Conservation (phyloP, 2,113 vertebrate species). For the Acinonyx jubatus region DNA sequence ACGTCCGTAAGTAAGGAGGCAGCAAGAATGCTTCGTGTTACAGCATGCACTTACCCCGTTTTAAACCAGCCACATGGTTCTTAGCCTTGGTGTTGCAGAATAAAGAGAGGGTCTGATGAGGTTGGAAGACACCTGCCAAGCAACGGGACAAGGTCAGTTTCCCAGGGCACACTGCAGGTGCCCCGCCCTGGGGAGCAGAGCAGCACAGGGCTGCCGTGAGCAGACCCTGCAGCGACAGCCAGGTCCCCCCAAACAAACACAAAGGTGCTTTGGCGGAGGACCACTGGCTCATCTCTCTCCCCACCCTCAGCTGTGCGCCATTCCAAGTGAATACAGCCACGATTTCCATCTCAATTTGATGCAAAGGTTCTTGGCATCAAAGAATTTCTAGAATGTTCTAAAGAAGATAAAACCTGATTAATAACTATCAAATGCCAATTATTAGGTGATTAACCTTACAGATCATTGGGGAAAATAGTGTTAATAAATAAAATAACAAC, state of each 20-base stretch:
- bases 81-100: not conserved
- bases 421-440: not conserved
- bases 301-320: accelerated
- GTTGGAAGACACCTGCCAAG: not conserved
- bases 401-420: not conserved
- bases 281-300: accelerated
- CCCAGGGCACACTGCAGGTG: accelerated
- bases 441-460: not conserved
- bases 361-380: not conserved
- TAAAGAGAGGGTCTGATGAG: not conserved
- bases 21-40: not conserved
- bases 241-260: not conserved
- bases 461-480: not conserved
- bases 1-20: no score
- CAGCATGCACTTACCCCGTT: accelerated
- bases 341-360: not conserved
- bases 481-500: not conserved
- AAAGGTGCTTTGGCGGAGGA: no score
- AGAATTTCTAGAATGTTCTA: not conserved
- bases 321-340: not conserved
- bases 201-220: no score
- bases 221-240: accelerated
- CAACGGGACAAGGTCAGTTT: not conserved
- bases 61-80: not conserved
- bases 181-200: no score